Conservation (phyloP, 2,797 vertebrate genomes). For the Otolemur crassicaudatus region DNA sequence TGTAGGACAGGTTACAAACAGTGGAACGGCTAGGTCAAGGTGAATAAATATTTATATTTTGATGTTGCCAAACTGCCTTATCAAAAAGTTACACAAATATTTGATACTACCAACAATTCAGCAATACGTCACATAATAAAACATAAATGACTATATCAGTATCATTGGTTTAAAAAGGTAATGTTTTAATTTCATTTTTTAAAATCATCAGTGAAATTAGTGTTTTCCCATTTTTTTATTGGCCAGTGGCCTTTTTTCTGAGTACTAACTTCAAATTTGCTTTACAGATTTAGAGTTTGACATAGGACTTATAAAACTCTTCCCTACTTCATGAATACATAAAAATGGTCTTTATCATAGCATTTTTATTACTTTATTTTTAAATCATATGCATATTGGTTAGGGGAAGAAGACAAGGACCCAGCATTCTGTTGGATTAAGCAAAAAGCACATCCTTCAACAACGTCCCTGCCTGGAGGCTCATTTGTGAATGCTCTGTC, state of each 20-base stretch:
- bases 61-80: neutral
- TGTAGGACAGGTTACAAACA: neutral
- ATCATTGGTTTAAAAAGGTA: neutral
- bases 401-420: neutral
- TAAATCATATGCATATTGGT: neutral
- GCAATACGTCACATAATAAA: neutral
- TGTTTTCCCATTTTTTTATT: neutral
- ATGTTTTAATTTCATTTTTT: neutral
- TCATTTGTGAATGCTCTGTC: neutral
- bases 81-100: neutral
- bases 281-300: neutral
- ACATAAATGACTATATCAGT: neutral
- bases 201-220: neutral
- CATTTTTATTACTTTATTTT: slow-evolving; percentile 15
- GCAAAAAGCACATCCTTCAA: neutral
- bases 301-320: neutral
- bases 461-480: neutral
- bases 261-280: neutral
- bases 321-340: neutral
- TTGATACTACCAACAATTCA: neutral
- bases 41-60: neutral
- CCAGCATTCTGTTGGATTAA: neutral
- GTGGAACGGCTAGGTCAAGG: neutral
- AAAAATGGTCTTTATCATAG: neutral
- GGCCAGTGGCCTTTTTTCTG: neutral